Base-by-base conservation (phyloP, 2,888 invertebrate species). In the Agrotis exclamationis region DNA sequence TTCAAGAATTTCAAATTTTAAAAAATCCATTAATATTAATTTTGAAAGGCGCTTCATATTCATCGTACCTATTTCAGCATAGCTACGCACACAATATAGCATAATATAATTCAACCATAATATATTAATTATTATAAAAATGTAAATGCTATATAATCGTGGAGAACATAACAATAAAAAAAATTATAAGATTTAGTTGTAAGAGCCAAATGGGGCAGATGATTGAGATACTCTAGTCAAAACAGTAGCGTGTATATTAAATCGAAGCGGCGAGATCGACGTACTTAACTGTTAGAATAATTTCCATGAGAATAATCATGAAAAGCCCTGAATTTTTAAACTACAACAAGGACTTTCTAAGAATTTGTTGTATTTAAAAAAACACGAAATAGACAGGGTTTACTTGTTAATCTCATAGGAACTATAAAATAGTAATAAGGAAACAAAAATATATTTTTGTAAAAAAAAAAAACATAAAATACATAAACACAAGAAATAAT, bases 221-320 rank as follows among this genome's bases (percentile, higher is more conserved):
- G 44, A 45, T 62, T 51, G 88, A 84, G 87, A 86, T 59, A 83
- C 63, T 88, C 91, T 91, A 91, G 90, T 90, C 90, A 90, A 82
- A 85, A 64, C 69, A 74, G 87, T 91, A 91, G 90, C 77, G 44
- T 91, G 90, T 90, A 90, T 53, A 88, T 90, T 89, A 58, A 85
- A 80, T 60, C 54, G 76, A 71, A 59, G 33, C 24, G 44, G 18
- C 22, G n/a, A 54, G 16, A 22, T 53, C 22, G 16, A 56, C 51
- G 44, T 56, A 63, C 9, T 54, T 75, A 33, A 56, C 57, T 28
- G 13, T 22, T 44, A 39, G 22, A 50, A 54, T 51, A 2, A 16
- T 39, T 80, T 80, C 70, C 66, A 79, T 70, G 67, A 76, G 53
- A 74, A 67, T 75, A 77, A 66, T 64, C 47, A 48, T 44, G 63